Conservation (phyloP, 2,113 vertebrate species). For the Coturnix japonica region DNA sequence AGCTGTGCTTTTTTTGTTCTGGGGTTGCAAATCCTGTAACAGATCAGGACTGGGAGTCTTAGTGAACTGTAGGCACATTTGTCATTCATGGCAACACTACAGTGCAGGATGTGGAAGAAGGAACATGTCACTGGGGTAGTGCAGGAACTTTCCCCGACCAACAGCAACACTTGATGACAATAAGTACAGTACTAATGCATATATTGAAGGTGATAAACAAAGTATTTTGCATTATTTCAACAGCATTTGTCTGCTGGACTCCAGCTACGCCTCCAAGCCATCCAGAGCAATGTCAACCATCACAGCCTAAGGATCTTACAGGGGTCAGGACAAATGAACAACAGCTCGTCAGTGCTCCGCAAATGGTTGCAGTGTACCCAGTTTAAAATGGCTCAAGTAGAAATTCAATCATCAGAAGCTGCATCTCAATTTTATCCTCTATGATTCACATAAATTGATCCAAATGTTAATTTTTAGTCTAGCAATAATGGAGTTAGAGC, state of each 20-base stretch:
- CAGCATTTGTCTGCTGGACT: conserved; percentile 97
- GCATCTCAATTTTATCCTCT: conserved; percentile 99
- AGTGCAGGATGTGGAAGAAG: neutral
- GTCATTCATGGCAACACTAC: neutral
- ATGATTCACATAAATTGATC: conserved; percentile 78
- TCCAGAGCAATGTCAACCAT: conserved; percentile 96
- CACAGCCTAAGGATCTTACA: conserved; percentile 89
- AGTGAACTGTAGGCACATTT: neutral
- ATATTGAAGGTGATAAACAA: neutral
- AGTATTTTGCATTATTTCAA: conserved; percentile 32
- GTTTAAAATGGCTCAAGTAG: conserved; percentile 99
- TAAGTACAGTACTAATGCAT: neutral
- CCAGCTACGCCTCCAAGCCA: conserved; percentile 95
- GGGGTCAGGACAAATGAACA: conserved; percentile 78
- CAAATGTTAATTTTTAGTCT: conserved; percentile 72
- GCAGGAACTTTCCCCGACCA: neutral
- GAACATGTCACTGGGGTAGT: neutral
- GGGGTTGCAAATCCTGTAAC: neutral
- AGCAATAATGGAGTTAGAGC: conserved; percentile 82
- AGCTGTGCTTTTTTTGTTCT: neutral
- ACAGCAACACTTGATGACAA: neutral
- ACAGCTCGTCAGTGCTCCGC: conserved; percentile 86
- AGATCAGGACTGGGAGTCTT: neutral
- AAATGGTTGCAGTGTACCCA: conserved; percentile 98
- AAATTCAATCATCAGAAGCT: conserved; percentile 98